Evolutionary conservation across 1,140 invertebrate genomes (phyloP).

Genomic region (Drosophila tropicalis): DNA sequence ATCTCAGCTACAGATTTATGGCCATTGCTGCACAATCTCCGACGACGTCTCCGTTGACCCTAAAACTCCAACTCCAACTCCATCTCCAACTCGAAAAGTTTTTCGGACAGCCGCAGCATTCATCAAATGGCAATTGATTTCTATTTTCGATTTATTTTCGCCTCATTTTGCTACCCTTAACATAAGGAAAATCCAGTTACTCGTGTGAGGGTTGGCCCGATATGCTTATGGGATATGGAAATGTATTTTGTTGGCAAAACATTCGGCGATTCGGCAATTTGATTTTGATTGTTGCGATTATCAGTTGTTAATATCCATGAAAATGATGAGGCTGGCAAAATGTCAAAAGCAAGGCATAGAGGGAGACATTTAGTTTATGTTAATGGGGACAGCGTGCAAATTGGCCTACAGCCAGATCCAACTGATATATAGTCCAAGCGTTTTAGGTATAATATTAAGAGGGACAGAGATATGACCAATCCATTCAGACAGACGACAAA

Average conservation of each 20-base stretch:
- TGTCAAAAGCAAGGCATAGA: slow-evolving; percentile 41
- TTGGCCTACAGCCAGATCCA: slow-evolving; percentile 59
- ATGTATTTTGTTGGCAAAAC: slow-evolving; percentile 49
- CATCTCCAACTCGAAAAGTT: slow-evolving; percentile 14
- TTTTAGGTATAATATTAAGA: too few species aligned
- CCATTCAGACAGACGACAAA: slow-evolving; percentile 39
- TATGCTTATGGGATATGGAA: slow-evolving; percentile 33
- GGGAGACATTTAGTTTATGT: slow-evolving; percentile 31
- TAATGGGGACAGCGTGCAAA: slow-evolving; percentile 76
- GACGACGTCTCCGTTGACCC: slow-evolving; percentile 14
- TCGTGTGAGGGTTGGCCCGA: background rate
- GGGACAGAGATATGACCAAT: too few species aligned
- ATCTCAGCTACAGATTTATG: slow-evolving; percentile 76
- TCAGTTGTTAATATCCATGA: slow-evolving; percentile 79
- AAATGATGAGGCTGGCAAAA: slow-evolving; percentile 67
- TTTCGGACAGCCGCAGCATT: slow-evolving; percentile 43
- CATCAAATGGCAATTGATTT: slow-evolving; percentile 53
- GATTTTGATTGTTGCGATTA: slow-evolving; percentile 75
- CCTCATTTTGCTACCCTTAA: slow-evolving; percentile 50
- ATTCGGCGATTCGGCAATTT: slow-evolving; percentile 25
- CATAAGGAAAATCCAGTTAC: background rate
- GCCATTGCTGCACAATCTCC: slow-evolving; percentile 19
- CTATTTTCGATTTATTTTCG: slow-evolving; percentile 36
- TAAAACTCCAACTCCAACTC: slow-evolving; percentile 25
- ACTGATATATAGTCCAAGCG: background rate